Evolutionary conservation across 2,888 invertebrate genomes (phyloP).

Genomic region (Torymus texanus): DNA sequence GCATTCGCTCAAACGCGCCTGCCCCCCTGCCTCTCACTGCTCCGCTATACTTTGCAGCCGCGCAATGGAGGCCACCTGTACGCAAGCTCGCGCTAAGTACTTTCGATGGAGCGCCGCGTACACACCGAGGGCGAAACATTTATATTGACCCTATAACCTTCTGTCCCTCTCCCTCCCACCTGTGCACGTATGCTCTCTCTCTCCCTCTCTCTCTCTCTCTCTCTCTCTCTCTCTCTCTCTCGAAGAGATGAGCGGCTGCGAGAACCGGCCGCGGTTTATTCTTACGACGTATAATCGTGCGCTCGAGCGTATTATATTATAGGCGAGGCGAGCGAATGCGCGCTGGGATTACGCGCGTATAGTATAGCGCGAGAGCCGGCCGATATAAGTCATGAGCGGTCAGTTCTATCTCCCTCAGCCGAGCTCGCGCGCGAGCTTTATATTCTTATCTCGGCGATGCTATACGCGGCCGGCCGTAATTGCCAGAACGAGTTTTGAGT

Average conservation of each 20-base stretch:
- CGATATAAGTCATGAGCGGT: constrained; percentile 33
- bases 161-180: background rate
- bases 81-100: constrained; percentile 43
- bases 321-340: background rate
- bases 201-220: background rate
- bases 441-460: constrained; percentile 56
- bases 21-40: background rate
- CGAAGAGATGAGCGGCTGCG: too few relatives aligned
- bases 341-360: constrained; percentile 35
- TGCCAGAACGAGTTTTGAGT: constrained; percentile 63
- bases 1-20: constrained; percentile 34
- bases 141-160: constrained; percentile 57
- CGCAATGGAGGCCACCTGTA: constrained; percentile 29
- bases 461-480: constrained; percentile 56
- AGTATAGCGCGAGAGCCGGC: background rate
- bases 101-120: constrained; percentile 39
- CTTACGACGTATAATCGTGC: constrained; percentile 49
- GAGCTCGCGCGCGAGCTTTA: constrained; percentile 25
- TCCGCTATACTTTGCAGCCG: too few relatives aligned
- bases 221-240: background rate
- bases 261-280: constrained; percentile 39
- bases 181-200: background rate
- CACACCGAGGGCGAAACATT: constrained; percentile 47
- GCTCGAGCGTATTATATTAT: constrained; percentile 10
- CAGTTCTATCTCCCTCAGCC: background rate